A percentile compares a stretch with the other conserved stretches of the same genome.
Evolutionary conservation across 2,797 vertebrate species (phyloP).

Genomic region (Crenuchus spilurus): DNA sequence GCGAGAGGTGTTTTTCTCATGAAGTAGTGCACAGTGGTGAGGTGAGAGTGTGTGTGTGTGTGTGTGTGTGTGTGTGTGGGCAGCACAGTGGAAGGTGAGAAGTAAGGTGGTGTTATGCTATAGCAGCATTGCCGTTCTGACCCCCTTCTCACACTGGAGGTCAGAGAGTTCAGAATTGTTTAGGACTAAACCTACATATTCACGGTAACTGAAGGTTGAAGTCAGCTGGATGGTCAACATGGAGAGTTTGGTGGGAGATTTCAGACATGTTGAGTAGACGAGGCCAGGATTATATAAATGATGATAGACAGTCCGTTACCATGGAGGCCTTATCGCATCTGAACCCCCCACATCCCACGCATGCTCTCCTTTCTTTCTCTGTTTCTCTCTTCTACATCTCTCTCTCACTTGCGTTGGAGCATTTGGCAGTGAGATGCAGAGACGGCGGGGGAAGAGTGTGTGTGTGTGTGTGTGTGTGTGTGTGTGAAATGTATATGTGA

Average conservation of each 20-base stretch:
- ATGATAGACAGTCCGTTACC: constrained; percentile 54
- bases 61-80: constrained; percentile 18
- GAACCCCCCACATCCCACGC: constrained; percentile 52
- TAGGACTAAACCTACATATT: background rate
- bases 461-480: constrained; percentile 14
- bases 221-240: constrained; percentile 34
- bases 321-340: constrained; percentile 59
- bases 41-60: background rate
- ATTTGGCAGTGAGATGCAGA: constrained; percentile 42
- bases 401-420: constrained; percentile 33
- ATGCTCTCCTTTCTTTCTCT: constrained; percentile 36
- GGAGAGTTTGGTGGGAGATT: constrained; percentile 28
- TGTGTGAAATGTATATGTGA: constrained; percentile 15
- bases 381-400: constrained; percentile 20
- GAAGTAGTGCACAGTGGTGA: background rate
- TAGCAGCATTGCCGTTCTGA: background rate
- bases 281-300: constrained; percentile 53
- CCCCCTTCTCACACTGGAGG: background rate
- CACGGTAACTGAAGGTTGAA: constrained; percentile 28
- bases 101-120: background rate
- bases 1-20: background rate
- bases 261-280: constrained; percentile 17
- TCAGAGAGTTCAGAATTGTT: constrained; percentile 7
- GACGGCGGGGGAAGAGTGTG: constrained; percentile 28
- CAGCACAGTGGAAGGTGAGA: background rate